Percentiles rank a stretch among this genome's conserved stretches.
Evolutionary conservation across 1,140 invertebrate genomes (phyloP).

Genomic region (Aricia agestis): DNA sequence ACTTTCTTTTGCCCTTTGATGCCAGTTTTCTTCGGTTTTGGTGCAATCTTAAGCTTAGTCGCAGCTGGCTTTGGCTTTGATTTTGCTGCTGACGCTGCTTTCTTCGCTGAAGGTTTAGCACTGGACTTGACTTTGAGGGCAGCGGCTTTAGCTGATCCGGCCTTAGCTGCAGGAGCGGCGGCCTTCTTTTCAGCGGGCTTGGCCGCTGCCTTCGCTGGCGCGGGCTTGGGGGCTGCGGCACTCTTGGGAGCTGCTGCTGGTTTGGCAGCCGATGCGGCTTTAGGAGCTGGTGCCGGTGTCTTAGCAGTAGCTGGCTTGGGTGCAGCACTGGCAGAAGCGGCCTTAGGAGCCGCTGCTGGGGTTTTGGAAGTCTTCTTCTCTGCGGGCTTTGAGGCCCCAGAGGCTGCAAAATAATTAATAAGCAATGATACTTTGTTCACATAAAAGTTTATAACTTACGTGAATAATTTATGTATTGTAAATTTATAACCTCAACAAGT

Average conservation of each 20-base stretch:
- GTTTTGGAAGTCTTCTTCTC: constrained; percentile 80
- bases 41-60: constrained; percentile 71
- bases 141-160: constrained; percentile 73
- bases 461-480: background rate
- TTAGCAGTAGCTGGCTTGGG: constrained; percentile 60
- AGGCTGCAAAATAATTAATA: constrained; percentile 34
- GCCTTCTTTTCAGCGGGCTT: constrained; percentile 73
- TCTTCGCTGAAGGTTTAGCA: constrained; percentile 74
- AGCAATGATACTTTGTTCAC: background rate
- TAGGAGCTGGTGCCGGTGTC: constrained; percentile 58
- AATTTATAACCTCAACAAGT: background rate
- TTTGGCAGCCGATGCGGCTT: constrained; percentile 34
- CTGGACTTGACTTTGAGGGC: constrained; percentile 77
- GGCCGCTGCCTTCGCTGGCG: constrained; percentile 72
- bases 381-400: constrained; percentile 70
- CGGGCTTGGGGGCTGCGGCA: constrained; percentile 65
- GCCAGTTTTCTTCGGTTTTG: constrained; percentile 81
- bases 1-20: constrained; percentile 77
- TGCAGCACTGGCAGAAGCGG: constrained; percentile 43
- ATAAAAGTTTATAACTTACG: constrained; percentile 9
- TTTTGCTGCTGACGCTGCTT: constrained; percentile 67
- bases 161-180: constrained; percentile 64
- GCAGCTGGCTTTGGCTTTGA: constrained; percentile 72
- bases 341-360: constrained; percentile 67
- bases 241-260: constrained; percentile 41